phyloP scores from a whole-genome alignment of 2,797 vertebrate genomes.

The Peromyscus melanophrys region DNA sequence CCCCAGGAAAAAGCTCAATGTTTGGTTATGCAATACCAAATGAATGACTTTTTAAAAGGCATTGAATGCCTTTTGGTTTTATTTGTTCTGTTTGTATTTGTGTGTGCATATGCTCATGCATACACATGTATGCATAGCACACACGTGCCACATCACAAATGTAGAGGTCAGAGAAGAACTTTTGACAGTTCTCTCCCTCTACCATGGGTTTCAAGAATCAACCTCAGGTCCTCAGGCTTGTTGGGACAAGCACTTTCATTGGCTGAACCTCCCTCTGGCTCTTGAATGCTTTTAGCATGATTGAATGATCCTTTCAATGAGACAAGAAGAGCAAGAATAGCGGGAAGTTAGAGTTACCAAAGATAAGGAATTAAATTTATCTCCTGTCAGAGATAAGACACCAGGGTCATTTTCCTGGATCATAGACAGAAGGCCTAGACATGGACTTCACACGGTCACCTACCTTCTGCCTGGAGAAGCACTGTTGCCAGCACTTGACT shows the following conservation, averaged over 20 bases:
- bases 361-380: constrained; percentile 38
- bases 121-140: background rate
- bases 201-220: background rate
- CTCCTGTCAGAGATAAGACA: background rate
- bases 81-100: background rate
- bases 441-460: rapidly evolving
- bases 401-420: background rate
- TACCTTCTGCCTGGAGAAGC: background rate
- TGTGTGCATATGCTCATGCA: background rate
- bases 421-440: rapidly evolving
- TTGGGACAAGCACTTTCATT: background rate
- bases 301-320: background rate
- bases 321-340: background rate
- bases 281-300: background rate
- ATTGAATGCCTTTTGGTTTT: background rate
- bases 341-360: background rate
- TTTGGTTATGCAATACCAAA: background rate
- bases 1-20: background rate
- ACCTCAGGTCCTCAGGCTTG: background rate
- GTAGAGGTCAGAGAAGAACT: background rate
- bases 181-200: background rate
- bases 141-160: background rate
- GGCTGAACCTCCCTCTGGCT: background rate
- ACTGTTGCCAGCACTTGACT: background rate
- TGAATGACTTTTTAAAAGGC: background rate